A percentile compares a stretch with the other conserved stretches of the same genome.
Evolutionary conservation across 2,797 vertebrate genomes (phyloP).

Genomic region (Eospalax fontanierii): DNA sequence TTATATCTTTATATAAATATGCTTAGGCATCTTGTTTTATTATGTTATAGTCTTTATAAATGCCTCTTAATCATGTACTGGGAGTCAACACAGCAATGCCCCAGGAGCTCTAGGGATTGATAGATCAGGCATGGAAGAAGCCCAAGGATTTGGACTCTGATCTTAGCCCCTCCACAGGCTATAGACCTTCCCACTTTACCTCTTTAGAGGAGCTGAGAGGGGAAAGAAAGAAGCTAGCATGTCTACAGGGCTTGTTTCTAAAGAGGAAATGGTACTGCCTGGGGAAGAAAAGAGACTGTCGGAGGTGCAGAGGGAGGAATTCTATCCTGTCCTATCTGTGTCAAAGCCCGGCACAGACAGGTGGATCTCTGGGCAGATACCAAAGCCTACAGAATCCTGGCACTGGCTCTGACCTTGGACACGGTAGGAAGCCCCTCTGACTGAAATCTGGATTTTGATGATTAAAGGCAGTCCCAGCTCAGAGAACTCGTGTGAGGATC

Average conservation of each 20-base stretch:
- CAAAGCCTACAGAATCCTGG: background rate
- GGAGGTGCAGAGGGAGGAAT: background rate
- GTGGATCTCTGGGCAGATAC: background rate
- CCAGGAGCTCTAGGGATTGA: background rate
- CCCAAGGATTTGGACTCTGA: background rate
- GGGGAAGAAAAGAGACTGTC: background rate
- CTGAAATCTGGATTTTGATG: background rate
- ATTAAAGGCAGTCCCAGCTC: background rate
- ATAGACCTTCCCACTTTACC: background rate
- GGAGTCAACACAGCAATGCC: background rate
- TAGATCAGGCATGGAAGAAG: background rate
- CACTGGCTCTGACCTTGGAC: background rate
- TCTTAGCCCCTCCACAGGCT: background rate
- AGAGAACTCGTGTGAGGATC: background rate
- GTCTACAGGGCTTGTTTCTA: background rate
- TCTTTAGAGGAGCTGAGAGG: background rate
- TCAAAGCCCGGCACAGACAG: background rate
- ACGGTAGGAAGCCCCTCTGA: background rate
- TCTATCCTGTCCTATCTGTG: background rate
- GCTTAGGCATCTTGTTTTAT: background rate
- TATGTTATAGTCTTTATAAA: background rate
- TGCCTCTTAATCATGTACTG: background rate
- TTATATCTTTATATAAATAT: background rate
- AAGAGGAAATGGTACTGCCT: background rate
- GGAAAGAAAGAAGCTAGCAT: background rate